Percentiles rank a stretch among this genome's conserved stretches.
Conservation (phyloP, 2,797 vertebrate species). For the Microctenopoma lineatum region DNA sequence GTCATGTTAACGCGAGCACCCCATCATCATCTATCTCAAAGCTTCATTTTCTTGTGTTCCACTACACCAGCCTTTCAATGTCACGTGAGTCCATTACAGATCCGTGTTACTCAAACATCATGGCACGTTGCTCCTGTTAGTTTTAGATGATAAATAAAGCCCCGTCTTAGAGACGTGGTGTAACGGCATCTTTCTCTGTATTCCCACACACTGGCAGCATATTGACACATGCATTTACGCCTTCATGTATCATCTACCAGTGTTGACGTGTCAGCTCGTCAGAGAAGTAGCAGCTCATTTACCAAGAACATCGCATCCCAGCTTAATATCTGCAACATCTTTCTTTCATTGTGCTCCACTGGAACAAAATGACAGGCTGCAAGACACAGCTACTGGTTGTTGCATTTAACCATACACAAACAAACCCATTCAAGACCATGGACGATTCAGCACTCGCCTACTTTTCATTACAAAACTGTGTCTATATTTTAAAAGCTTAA, state of each 20-base stretch:
- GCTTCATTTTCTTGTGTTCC: too few relatives aligned
- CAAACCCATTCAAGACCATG: not conserved
- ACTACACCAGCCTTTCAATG: not conserved
- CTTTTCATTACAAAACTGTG: not conserved
- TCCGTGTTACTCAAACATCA: not conserved
- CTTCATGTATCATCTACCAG: not conserved
- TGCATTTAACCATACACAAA: not conserved
- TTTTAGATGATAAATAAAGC: not conserved
- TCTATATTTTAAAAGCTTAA: not conserved
- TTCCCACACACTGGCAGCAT: not conserved
- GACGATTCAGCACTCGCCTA: not conserved
- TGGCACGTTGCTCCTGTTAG: not conserved
- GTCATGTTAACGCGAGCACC: too few relatives aligned
- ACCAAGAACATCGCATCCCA: not conserved
- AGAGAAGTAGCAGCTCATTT: slow-evolving; percentile 2
- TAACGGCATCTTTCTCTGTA: not conserved
- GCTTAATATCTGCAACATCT: not conserved
- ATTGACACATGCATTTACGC: slow-evolving; percentile 11
- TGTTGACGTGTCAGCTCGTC: not conserved
- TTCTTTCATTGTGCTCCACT: not conserved
- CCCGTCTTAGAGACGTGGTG: not conserved
- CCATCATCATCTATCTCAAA: not conserved
- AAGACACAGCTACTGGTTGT: not conserved
- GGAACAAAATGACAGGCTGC: not conserved
- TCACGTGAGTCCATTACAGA: not conserved